Percentiles rank a stretch among this genome's conserved stretches.
These are phyloP conservation scores for Yasuhikotakia modesta DNA, from an alignment of 2,797 vertebrate species.

Conservation along the genomic window DNA sequence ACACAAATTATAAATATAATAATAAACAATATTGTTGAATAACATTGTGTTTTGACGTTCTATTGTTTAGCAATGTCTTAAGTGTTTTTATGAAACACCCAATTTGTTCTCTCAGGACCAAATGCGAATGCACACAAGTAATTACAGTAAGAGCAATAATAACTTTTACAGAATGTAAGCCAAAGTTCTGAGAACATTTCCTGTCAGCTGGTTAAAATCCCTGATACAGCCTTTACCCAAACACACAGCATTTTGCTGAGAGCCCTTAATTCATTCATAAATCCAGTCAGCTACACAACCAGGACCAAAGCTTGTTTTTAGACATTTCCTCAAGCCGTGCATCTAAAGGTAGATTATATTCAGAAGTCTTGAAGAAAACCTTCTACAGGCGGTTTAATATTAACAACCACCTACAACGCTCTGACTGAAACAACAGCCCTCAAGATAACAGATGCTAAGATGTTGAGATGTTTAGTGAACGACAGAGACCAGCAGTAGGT, in stretches of 20 bases:
- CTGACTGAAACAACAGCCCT: neutral
- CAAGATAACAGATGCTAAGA: neutral
- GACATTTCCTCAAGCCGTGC: neutral
- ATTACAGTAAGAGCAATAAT: neutral
- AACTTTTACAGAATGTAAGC: too few relatives aligned
- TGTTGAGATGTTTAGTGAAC: neutral
- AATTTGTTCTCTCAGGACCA: neutral
- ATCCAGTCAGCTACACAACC: slow-evolving; percentile 24
- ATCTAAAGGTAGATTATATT: slow-evolving; percentile 3
- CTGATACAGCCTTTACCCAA: slow-evolving; percentile 57
- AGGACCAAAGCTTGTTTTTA: neutral
- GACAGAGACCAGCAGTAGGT: slow-evolving; percentile 59
- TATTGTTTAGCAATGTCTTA: too few relatives aligned
- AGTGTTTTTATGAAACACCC: neutral
- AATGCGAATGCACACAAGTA: neutral
- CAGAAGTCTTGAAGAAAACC: neutral
- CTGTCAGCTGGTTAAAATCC: slow-evolving; percentile 1
- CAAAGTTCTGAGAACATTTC: too few relatives aligned
- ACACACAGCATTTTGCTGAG: slow-evolving; percentile 59
- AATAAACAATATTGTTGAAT: too few relatives aligned
- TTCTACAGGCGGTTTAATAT: neutral
- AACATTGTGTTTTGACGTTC: too few relatives aligned
- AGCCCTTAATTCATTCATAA: slow-evolving; percentile 42
- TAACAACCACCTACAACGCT: neutral
- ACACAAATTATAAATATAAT: too few relatives aligned